Percentiles rank a stretch among this genome's conserved stretches.
Evolutionary conservation across 2,113 vertebrate genomes (phyloP).

Genomic region (Tiliqua scincoides): DNA sequence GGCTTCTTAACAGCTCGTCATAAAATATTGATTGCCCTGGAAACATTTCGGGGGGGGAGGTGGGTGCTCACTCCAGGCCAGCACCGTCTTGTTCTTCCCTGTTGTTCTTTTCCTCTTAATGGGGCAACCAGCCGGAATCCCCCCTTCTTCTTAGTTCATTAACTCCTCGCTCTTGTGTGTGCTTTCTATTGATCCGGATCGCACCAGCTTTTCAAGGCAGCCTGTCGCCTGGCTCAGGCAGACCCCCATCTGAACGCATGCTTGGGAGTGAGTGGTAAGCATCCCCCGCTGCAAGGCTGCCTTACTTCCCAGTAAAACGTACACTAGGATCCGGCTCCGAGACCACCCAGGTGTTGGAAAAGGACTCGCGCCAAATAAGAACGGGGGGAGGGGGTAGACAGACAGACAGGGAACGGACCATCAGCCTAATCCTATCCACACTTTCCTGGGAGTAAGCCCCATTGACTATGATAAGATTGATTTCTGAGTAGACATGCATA

Average conservation of each 20-base stretch:
- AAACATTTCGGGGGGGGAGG: constrained; percentile 53
- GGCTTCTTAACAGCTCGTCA: constrained; percentile 70
- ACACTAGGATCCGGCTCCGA: not conserved
- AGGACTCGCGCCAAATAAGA: not conserved
- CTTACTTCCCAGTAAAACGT: not conserved
- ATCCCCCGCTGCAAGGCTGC: not conserved
- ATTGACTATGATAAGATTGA: too few relatives aligned
- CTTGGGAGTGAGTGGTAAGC: not conserved
- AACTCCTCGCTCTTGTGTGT: constrained; percentile 32
- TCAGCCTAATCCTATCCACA: too few relatives aligned
- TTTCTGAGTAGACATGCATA: too few relatives aligned
- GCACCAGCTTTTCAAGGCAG: not conserved
- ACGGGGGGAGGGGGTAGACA: too few relatives aligned
- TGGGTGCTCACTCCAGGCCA: constrained; percentile 34
- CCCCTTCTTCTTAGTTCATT: not conserved
- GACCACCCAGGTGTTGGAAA: not conserved
- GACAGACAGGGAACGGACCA: too few relatives aligned
- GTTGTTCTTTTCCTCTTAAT: constrained; percentile 32
- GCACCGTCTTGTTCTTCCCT: not conserved
- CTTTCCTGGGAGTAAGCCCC: too few relatives aligned
- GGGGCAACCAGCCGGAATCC: constrained; percentile 39
- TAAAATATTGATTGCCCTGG: constrained; percentile 69
- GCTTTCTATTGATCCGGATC: not conserved
- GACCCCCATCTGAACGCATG: not conserved
- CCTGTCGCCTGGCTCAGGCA: not conserved